phyloP scores from a whole-genome alignment of 2,113 vertebrate species.

The Anhinga rufa region DNA sequence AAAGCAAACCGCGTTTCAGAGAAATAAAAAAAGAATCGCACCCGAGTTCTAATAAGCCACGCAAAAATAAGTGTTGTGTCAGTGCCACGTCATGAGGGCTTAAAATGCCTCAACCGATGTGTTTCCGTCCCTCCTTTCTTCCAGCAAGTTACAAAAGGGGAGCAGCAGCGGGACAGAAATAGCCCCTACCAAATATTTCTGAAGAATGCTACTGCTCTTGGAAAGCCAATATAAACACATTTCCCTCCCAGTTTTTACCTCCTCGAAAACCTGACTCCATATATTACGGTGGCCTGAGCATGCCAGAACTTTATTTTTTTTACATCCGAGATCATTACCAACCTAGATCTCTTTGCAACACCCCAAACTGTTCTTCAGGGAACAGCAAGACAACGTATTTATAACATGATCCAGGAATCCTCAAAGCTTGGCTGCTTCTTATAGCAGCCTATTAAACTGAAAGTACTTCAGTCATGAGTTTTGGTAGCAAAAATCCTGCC shows the following conservation, averaged over 20 bases:
- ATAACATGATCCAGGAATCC: background rate
- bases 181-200: background rate
- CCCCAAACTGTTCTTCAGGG: background rate
- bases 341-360: background rate
- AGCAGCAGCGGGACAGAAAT: background rate
- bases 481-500: background rate
- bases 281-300: background rate
- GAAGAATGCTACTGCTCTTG: background rate
- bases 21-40: background rate
- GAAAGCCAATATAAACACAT: background rate
- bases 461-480: background rate
- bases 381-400: background rate
- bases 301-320: background rate
- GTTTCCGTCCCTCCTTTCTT: background rate
- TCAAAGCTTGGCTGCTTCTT: background rate
- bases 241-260: background rate
- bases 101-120: background rate
- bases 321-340: background rate
- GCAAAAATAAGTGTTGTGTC: background rate
- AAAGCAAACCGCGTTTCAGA: background rate
- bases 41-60: background rate
- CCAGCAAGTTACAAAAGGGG: background rate
- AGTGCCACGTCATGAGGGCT: background rate
- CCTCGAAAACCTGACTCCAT: background rate
- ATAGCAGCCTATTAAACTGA: background rate